Base-by-base conservation (phyloP, 2,797 vertebrate genomes). In the Halcyon smyrnensis region DNA sequence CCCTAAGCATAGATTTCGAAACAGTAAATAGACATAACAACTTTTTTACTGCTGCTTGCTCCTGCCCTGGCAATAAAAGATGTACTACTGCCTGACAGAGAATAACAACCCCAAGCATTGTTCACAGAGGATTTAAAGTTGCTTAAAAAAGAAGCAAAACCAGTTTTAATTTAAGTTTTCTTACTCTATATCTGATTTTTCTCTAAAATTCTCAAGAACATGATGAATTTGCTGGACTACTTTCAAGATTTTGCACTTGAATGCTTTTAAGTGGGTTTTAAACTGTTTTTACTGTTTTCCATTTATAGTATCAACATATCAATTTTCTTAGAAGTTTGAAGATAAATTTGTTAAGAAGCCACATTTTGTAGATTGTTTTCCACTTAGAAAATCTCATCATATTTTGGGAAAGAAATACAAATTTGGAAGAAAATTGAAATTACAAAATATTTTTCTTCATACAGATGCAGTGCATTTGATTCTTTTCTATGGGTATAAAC, bases 1-100 rank as follows among this genome's bases (percentile, higher is more conserved):
- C 65, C 68, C n/a, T 90, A 88, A 88, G 32, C 51, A 86, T 86
- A 69, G 41, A 57, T 90, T 94, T 94, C 64, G 73, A 94, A 95
- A 90, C 9, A 84, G 43, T 34, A 77, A 70, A 78, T 11, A 78
- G 36, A 54, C 20, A 53, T 68, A 95, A 39, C 23, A 95, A 39
- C 20, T 37, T 78, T 54, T 80, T 91, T 50, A 73, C 36, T 93
- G 53, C 39, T 85, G 45, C 32, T 71, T 93, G 23, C 18, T 84
- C 53, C 60, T 39, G n/a, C 50, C 28, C 48, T 51, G 37, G 59
- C 36, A 7, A 74, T 75, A 88, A 62, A 82, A 20, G 9, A 39
- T 23, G 5, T 43, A 21, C 20, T 81, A 11, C 36, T 91, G 43
- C 36, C 43, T 82, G 60, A 65, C 30, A 54, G 24, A 89, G 53